Evolutionary conservation across 2,113 vertebrate species (phyloP).

Genomic region (Chlamydotis undulata): DNA sequence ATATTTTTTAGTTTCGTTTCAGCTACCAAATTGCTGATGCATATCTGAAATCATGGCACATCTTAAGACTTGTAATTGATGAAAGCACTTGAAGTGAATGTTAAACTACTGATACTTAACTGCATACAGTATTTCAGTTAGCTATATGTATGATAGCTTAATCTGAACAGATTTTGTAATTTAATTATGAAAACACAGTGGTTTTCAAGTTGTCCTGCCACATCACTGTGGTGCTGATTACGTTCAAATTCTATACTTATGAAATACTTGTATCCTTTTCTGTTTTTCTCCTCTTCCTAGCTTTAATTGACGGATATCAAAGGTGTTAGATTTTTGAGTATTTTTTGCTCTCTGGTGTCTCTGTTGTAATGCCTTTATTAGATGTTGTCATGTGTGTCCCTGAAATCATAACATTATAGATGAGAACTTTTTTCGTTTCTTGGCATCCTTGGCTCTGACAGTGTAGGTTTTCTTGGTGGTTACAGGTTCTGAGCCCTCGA

Average conservation of each 20-base stretch:
- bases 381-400: background rate
- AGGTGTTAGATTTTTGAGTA: background rate
- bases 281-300: background rate
- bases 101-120: background rate
- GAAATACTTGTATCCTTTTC: background rate
- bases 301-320: background rate
- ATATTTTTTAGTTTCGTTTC: background rate
- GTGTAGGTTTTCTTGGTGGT: background rate
- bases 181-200: background rate
- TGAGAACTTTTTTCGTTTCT: background rate
- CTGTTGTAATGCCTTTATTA: background rate
- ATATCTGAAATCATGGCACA: background rate
- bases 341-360: background rate
- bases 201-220: background rate
- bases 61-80: background rate
- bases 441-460: background rate
- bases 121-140: background rate
- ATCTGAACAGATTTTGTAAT: background rate
- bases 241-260: fast-evolving
- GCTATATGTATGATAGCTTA: background rate
- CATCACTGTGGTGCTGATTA: background rate
- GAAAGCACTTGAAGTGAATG: background rate
- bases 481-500: slow-evolving; percentile 93
- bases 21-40: background rate
- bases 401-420: background rate